Conservation (phyloP, 2,797 vertebrate genomes). For the Triplophysa yarkandensis region DNA sequence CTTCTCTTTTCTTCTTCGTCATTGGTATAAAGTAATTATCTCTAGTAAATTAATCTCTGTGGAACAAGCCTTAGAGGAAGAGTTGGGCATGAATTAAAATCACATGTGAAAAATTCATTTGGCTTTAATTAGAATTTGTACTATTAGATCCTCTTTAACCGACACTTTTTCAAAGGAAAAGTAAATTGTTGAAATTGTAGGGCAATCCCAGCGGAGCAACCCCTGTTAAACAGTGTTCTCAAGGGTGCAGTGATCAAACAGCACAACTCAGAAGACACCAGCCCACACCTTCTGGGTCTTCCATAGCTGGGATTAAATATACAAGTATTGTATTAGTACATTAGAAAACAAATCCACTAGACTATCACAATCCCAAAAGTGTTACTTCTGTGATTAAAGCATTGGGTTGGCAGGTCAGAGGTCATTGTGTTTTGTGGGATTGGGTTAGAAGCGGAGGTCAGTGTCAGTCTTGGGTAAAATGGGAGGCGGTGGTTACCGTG, state of each 20-base stretch:
- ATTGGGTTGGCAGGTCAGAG: background rate
- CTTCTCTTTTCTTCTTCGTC: background rate
- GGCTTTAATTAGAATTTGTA: constrained; percentile 12
- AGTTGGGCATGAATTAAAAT: constrained; percentile 13
- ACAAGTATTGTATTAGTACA: constrained; percentile 4
- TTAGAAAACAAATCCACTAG: background rate
- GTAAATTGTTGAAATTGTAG: constrained; percentile 9
- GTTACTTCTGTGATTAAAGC: constrained; percentile 8
- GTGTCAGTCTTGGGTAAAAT: background rate
- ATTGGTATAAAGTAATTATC: background rate
- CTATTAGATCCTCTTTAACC: constrained; percentile 28
- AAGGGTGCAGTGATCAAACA: background rate
- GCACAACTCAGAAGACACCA: background rate
- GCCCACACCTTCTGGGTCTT: constrained; percentile 3
- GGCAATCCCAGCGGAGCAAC: background rate
- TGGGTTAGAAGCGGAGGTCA: background rate
- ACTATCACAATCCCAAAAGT: constrained; percentile 5
- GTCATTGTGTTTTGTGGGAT: background rate
- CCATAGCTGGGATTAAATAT: constrained; percentile 11
- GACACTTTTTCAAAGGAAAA: background rate
- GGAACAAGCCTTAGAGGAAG: background rate
- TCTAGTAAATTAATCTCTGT: constrained; percentile 11
- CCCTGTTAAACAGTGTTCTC: background rate
- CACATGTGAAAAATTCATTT: constrained; percentile 3
- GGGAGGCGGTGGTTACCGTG: background rate